A percentile compares a stretch with the other conserved stretches of the same genome.
phyloP scores from a whole-genome alignment of 2,113 vertebrate genomes.

The Phrynocephalus versicolor region DNA sequence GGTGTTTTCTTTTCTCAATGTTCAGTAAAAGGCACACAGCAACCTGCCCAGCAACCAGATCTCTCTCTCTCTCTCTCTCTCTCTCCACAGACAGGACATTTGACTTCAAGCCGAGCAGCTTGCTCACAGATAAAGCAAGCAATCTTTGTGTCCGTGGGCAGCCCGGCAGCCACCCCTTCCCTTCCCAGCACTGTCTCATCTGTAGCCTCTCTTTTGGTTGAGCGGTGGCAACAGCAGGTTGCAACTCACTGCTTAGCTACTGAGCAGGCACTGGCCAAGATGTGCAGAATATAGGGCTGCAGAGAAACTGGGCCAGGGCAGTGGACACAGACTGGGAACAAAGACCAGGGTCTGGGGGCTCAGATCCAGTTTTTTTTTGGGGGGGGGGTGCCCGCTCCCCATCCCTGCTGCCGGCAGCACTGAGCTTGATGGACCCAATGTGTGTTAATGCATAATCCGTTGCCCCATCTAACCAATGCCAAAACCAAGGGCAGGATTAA shows the following conservation, averaged over 20 bases:
- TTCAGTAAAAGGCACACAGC: neutral
- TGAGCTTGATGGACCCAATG: too few species aligned
- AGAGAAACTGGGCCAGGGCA: neutral
- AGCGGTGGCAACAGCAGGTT: neutral
- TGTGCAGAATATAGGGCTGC: neutral
- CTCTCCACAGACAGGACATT: neutral
- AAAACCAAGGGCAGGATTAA: neutral
- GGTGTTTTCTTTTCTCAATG: neutral
- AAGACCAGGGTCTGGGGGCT: neutral
- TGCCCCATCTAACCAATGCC: neutral
- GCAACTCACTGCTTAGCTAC: too few species aligned
- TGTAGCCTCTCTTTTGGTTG: neutral
- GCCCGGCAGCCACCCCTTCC: neutral
- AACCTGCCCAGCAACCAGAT: neutral
- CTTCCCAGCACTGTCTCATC: neutral
- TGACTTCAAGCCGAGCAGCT: neutral
- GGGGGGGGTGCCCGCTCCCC: too few species aligned
- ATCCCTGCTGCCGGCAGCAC: neutral
- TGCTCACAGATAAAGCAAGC: neutral
- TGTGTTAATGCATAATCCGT: neutral
- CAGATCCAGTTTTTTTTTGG: too few species aligned
- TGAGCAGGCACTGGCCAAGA: neutral
- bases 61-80: neutral
- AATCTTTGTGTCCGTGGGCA: neutral
- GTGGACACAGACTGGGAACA: neutral